phyloP scores from a whole-genome alignment of 2,888 invertebrate genomes.

The Troilus luridus region DNA sequence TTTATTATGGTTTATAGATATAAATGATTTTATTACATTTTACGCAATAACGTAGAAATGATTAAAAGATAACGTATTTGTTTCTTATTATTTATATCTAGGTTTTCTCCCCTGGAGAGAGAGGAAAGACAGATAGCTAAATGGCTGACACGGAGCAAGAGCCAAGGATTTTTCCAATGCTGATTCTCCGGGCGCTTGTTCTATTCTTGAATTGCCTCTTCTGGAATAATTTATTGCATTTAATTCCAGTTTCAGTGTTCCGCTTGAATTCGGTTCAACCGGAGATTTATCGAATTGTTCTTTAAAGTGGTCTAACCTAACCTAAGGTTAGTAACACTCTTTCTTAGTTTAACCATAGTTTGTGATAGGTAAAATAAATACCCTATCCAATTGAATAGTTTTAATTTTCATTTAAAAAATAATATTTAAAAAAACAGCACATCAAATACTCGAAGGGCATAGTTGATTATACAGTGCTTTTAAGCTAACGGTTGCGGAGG shows the following conservation, averaged over 20 bases:
- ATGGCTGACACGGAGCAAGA: not conserved
- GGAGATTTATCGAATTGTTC: not conserved
- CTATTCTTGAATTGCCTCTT: slow-evolving; percentile 29
- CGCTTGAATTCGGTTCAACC: not conserved
- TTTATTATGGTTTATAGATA: too few species aligned
- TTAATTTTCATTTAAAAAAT: too few species aligned
- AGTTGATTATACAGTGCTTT: too few species aligned
- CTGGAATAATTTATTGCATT: slow-evolving; percentile 35
- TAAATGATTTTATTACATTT: too few species aligned
- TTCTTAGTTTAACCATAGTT: not conserved
- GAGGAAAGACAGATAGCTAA: not conserved
- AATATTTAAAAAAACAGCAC: too few species aligned
- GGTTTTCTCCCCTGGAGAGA: not conserved
- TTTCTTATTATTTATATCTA: not conserved
- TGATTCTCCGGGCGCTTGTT: slow-evolving; percentile 9
- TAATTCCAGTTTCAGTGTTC: slow-evolving; percentile 49
- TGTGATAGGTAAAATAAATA: not conserved
- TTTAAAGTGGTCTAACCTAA: not conserved
- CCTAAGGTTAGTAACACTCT: not conserved
- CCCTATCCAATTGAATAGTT: not conserved
- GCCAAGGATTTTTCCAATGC: slow-evolving; percentile 13
- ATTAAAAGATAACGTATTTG: too few species aligned
- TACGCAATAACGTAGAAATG: too few species aligned
- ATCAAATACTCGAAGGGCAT: too few species aligned
- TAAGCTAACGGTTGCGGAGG: too few species aligned